Evolutionary conservation across 2,888 invertebrate genomes (phyloP), one percentile per base, ranked within the genome.

Genomic region (Melieria omissa): DNA sequence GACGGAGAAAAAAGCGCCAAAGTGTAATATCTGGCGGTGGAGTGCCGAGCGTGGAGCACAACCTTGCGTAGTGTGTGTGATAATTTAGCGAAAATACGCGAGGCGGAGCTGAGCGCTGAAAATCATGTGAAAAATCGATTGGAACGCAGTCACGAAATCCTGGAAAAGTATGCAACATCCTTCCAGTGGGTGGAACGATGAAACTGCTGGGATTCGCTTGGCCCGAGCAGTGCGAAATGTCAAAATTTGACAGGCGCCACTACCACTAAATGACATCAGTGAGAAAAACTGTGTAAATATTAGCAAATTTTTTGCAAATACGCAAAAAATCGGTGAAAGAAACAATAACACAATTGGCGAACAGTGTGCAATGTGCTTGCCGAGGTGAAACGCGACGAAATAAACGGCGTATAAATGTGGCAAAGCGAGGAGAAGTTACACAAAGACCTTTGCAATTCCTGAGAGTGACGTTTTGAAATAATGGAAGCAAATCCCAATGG

Each of bases 401-500:
- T 44, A 60, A 45, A 69, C 62, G 52, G 69, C 69, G 47, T 63
- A 69, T 71, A 71, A 71, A 71, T 71, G 71, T 71, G 65, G 71
- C 57, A 65, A 54, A 71, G 57, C 54, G 54, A 65, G 65, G 55
- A 55, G 52, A 65, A 71, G 49, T 65, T 57, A 54, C 62, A 52
- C 47, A 65, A 10, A 57, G 49, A 69, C 65, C 55, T 71, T 68
- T 68, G 62, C 63, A 58, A 66, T 74, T 72, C 69, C 70, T 74
- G 74, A 74, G 65, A 44, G 69, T 70, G 62, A 73, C 66, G 75
- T 75, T 76, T 74, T 74, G 58, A 80, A 85, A 85, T 82, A 84
- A 86, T 86, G 86, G 86, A 86, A 82, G 82, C 85, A 82, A 84
- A 86, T 82, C 83, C 86, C 81, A 86, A 85, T 80, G 81, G 80